phyloP scores from a whole-genome alignment of 2,888 invertebrate genomes.

The Oeneis ivallda region DNA sequence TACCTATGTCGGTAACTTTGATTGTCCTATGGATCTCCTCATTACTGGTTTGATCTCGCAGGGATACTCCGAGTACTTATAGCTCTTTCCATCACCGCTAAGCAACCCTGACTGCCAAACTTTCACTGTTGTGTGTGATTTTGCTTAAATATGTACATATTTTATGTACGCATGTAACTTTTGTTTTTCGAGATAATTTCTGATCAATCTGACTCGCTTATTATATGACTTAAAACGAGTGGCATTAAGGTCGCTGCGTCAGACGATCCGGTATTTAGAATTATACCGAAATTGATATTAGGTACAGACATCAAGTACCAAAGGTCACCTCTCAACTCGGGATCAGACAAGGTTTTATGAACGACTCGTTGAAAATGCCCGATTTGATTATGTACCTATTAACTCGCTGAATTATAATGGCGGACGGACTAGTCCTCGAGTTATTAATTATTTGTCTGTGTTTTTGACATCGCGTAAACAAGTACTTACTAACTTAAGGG shows the following conservation, averaged over 20 bases:
- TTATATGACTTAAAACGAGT: not conserved
- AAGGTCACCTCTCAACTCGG: conserved; percentile 44
- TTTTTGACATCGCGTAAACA: not conserved
- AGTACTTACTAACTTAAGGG: too few species aligned
- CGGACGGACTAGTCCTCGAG: not conserved
- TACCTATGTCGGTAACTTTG: too few species aligned
- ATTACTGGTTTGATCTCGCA: too few species aligned
- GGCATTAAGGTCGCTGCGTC: conserved; percentile 41
- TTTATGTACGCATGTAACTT: too few species aligned
- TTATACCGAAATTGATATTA: conserved; percentile 57
- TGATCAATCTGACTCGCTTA: not conserved
- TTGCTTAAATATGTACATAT: too few species aligned
- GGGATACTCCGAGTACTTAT: too few species aligned
- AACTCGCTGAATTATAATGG: not conserved
- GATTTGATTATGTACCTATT: conserved; percentile 7
- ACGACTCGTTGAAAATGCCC: conserved; percentile 9
- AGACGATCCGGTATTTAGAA: conserved; percentile 34
- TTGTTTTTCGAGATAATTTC: too few species aligned
- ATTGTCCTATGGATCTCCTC: too few species aligned
- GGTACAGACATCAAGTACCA: conserved; percentile 41
- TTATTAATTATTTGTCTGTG: not conserved
- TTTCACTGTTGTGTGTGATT: too few species aligned
- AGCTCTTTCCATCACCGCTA: too few species aligned
- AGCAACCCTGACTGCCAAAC: too few species aligned
- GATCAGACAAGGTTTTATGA: conserved; percentile 31